Conservation (phyloP, 1,140 invertebrate genomes). For the Camponotus vicinus region DNA sequence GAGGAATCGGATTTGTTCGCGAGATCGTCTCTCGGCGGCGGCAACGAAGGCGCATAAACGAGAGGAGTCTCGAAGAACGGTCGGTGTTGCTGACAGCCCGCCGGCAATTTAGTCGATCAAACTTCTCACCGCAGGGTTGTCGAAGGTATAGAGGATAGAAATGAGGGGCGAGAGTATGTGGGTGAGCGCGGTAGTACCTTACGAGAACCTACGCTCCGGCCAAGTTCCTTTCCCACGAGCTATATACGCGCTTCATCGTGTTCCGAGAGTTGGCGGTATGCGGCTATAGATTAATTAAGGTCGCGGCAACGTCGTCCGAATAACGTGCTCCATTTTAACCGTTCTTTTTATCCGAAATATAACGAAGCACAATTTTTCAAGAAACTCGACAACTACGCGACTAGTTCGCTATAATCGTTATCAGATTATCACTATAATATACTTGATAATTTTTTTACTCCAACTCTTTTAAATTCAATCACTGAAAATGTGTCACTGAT, state of each 20-base stretch:
- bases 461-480: background rate
- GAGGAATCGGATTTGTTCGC: conserved; percentile 64
- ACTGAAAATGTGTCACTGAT: too few species aligned
- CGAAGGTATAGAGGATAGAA: conserved; percentile 61
- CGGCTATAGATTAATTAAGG: conserved; percentile 67
- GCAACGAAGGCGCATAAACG: conserved; percentile 21
- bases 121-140: conserved; percentile 66
- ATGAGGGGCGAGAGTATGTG: background rate
- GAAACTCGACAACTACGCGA: too few species aligned
- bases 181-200: conserved; percentile 7
- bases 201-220: conserved; percentile 7
- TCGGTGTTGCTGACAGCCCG: conserved; percentile 69
- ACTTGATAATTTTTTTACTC: background rate
- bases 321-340: conserved; percentile 15
- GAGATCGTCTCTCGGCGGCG: conserved; percentile 14
- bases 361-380: conserved; percentile 25
- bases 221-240: conserved; percentile 67
- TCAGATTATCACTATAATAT: background rate
- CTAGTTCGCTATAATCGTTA: background rate
- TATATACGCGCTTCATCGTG: conserved; percentile 30
- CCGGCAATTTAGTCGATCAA: conserved; percentile 71
- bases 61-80: conserved; percentile 63
- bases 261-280: background rate
- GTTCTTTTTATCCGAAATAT: background rate
- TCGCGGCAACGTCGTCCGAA: conserved; percentile 3